phyloP scores from a whole-genome alignment of 2,797 vertebrate species.

The Cetoscarus ocellatus region DNA sequence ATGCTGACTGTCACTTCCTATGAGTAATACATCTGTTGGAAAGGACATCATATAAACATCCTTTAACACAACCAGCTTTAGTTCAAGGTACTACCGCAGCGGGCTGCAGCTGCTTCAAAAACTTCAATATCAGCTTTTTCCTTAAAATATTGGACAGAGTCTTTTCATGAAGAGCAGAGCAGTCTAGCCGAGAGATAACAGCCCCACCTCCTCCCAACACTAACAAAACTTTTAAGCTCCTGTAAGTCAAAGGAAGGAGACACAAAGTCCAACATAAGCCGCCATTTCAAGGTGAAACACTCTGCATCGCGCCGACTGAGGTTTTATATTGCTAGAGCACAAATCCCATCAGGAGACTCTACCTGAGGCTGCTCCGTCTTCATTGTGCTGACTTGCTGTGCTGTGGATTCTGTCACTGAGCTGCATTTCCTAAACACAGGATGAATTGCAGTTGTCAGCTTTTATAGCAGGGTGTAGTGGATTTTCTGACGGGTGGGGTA shows the following conservation, averaged over 20 bases:
- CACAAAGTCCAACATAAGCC: not conserved
- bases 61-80: not conserved
- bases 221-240: not conserved
- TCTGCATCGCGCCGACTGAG: not conserved
- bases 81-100: not conserved
- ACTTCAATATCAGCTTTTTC: not conserved
- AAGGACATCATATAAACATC: no score
- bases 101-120: no score
- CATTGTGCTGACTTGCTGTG: not conserved
- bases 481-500: not conserved
- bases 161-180: not conserved
- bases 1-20: no score
- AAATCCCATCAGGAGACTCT: conserved; percentile 21
- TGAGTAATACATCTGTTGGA: no score
- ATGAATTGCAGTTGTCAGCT: not conserved
- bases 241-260: not conserved
- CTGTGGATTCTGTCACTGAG: conserved; percentile 1
- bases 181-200: not conserved
- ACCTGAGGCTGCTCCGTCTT: conserved; percentile 17
- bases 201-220: not conserved
- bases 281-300: conserved; percentile 10
- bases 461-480: not conserved
- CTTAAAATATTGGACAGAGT: not conserved
- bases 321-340: not conserved
- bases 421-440: not conserved